phyloP scores from a whole-genome alignment of 1,140 invertebrate species.

The Paraescarpia echinospica region DNA sequence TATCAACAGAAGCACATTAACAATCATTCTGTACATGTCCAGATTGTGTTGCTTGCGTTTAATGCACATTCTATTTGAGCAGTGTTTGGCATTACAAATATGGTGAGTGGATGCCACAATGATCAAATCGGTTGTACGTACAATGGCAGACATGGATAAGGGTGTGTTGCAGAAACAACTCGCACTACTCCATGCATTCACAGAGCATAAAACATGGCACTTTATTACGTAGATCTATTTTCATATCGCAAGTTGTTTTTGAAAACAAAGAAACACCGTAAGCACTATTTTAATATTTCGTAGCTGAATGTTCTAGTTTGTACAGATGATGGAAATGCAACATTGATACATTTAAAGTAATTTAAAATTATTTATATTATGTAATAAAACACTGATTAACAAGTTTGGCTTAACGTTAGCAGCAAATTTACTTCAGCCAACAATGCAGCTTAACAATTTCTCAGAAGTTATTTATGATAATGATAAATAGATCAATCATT shows the following conservation, averaged over 20 bases:
- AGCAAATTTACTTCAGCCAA: not conserved
- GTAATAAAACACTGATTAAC: not conserved
- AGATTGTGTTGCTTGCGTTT: not conserved
- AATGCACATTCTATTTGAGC: not conserved
- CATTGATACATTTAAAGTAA: not conserved
- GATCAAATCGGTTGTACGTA: not conserved
- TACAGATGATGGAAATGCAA: not conserved
- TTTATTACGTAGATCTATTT: not conserved
- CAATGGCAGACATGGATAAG: not conserved
- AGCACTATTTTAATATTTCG: not conserved
- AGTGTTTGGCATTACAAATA: not conserved
- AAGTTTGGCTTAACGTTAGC: not conserved
- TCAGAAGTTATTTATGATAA: not conserved
- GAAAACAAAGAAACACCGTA: not conserved
- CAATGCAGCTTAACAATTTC: not conserved
- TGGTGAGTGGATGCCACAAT: not conserved
- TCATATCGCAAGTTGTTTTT: not conserved
- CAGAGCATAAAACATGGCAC: not conserved
- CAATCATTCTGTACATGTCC: not conserved
- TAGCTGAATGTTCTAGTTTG: not conserved
- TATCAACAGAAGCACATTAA: not conserved
- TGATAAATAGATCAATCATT: not conserved
- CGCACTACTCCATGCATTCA: not conserved
- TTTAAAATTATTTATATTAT: not conserved
- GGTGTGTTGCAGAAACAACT: not conserved